phyloP scores from a whole-genome alignment of 2,797 vertebrate genomes.

The Nannoperca australis region DNA sequence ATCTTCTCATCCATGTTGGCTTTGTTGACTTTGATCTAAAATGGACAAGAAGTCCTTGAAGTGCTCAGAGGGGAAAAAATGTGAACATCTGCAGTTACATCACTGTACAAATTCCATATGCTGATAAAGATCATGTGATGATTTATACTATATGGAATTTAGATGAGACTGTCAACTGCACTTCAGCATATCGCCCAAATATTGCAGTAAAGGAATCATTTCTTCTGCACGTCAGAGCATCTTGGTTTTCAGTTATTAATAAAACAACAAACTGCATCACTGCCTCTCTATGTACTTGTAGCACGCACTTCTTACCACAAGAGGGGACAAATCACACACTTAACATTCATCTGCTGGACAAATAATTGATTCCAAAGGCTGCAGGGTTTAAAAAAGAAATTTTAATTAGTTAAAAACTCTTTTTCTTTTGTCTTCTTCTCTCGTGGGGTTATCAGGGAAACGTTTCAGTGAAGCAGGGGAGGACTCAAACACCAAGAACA shows the following conservation, averaged over 20 bases:
- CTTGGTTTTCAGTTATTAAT: neutral
- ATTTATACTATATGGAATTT: neutral
- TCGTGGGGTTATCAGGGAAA: too few relatives aligned
- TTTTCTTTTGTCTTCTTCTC: too few relatives aligned
- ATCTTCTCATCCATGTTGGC: too few relatives aligned
- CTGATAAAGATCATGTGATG: neutral
- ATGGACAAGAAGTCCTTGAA: neutral
- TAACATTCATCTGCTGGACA: neutral
- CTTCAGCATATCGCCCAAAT: neutral
- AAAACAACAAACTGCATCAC: neutral
- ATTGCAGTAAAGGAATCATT: neutral
- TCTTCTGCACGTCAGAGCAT: neutral
- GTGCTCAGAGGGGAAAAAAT: neutral
- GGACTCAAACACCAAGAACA: too few relatives aligned
- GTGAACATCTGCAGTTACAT: conserved; percentile 1
- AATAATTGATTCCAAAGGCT: neutral
- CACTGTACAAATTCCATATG: neutral
- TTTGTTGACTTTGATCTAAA: neutral
- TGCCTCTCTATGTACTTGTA: conserved; percentile 21
- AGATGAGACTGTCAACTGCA: neutral
- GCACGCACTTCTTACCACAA: conserved; percentile 49
- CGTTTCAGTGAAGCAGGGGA: too few relatives aligned
- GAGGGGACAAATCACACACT: conserved; percentile 49
- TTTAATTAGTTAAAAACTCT: neutral
- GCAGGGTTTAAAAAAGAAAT: conserved; percentile 15